phyloP scores from a whole-genome alignment of 2,797 vertebrate genomes.

The Argentina silus region DNA sequence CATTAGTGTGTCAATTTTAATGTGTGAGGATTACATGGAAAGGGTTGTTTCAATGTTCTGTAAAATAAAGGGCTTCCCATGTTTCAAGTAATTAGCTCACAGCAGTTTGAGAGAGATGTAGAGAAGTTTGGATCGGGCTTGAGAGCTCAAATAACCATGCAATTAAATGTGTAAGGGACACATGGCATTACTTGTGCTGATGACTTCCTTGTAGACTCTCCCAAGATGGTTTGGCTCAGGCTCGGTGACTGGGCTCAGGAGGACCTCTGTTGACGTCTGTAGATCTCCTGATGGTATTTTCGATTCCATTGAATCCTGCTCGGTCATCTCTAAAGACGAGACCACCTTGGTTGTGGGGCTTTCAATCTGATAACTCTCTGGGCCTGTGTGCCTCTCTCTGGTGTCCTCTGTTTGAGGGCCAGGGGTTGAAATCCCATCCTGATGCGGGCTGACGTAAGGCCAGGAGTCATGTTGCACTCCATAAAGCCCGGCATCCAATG shows the following conservation, averaged over 20 bases:
- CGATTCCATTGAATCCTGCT: background rate
- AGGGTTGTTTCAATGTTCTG: no score
- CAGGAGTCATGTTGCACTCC: slow-evolving; percentile 2
- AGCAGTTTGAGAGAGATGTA: no score
- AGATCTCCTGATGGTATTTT: background rate
- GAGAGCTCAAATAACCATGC: background rate
- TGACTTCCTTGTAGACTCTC: background rate
- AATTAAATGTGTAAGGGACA: background rate
- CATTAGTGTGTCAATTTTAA: no score
- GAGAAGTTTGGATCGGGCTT: no score
- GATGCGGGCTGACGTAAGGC: slow-evolving; percentile 6
- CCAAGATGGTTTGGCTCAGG: background rate
- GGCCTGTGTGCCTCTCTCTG: slow-evolving; percentile 14
- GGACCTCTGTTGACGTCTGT: background rate
- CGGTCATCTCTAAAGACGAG: background rate
- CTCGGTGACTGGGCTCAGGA: background rate
- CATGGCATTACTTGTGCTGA: slow-evolving; percentile 27
- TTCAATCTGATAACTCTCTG: background rate
- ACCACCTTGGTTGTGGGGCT: background rate
- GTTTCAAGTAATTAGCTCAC: no score
- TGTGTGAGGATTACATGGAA: no score
- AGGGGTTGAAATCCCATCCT: slow-evolving; percentile 13
- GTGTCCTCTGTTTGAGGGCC: slow-evolving; percentile 1
- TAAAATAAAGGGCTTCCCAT: no score
- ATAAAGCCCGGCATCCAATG: slow-evolving; percentile 31